Evolutionary conservation across 2,888 invertebrate genomes (phyloP), one percentile per base, ranked within the genome.

Genomic region (Microdon myrmicae): DNA sequence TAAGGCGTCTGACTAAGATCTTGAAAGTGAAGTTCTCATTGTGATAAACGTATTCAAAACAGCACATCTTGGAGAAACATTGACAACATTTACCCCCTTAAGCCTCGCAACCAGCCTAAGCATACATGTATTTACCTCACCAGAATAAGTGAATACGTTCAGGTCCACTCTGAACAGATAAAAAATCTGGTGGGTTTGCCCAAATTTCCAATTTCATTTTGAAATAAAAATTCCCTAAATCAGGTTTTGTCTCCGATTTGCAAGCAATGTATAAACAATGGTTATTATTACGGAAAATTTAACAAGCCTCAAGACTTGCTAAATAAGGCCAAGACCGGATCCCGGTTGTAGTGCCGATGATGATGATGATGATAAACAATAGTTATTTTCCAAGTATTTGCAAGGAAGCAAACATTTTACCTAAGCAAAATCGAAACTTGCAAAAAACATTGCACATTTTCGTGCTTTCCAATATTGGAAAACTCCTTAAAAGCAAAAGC

Each of bases 191-290:
- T n/a, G n/a, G n/a, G n/a, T n/a, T n/a, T n/a, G n/a, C n/a, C n/a
- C n/a, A n/a, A n/a, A n/a, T n/a, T n/a, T n/a, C n/a, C n/a, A 31
- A 13, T 31, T 31, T 31, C 1, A n/a, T 32, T 3, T 17, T 17
- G 6, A 32, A 32, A 32, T 17, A 32, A 32, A 17, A 6, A n/a
- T 32, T 32, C 17, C 14, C 16, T 1, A 14, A n/a, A 31, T 14
- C 13, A 8, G 16, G 13, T 31, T 16, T 8, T 31, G 3, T 3
- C 6, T 16, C 8, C 7, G 4, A 31, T 31, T 16, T 31, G 13
- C 16, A 31, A 31, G 14, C 16, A 14, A n/a, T 31, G 16, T 31
- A 14, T 31, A 16, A 31, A 31, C 31, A 32, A 34, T n/a, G n/a
- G n/a, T n/a, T n/a, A n/a, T n/a, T n/a, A n/a, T n/a, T n/a, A n/a